phyloP scores from a whole-genome alignment of 2,113 vertebrate genomes.

The Dromas ardeola region DNA sequence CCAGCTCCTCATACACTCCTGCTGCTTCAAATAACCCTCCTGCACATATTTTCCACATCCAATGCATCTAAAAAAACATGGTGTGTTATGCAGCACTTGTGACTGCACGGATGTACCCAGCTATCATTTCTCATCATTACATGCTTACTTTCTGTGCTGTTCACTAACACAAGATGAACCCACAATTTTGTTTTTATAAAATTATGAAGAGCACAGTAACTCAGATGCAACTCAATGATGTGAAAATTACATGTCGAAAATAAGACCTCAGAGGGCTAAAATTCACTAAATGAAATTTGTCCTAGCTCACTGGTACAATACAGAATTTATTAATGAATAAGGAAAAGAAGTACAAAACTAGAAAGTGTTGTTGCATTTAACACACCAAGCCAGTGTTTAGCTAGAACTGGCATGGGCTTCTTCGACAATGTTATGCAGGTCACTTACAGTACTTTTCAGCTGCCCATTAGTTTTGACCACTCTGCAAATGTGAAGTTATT shows the following conservation, averaged over 20 bases:
- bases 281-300: neutral
- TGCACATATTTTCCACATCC: neutral
- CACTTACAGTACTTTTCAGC: neutral
- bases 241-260: neutral
- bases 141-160: neutral
- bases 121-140: neutral
- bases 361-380: neutral
- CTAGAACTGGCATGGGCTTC: no score
- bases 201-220: neutral
- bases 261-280: neutral
- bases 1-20: neutral
- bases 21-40: neutral
- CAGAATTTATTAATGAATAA: neutral
- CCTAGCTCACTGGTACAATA: neutral
- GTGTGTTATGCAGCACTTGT: neutral
- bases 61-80: neutral
- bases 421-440: neutral
- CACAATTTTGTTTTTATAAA: neutral
- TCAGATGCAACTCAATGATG: no score
- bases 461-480: neutral
- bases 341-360: neutral
- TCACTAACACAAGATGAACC: neutral
- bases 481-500: neutral
- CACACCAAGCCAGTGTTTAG: no score
- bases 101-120: rapidly evolving